phyloP scores from a whole-genome alignment of 2,888 invertebrate genomes.

The Phasia obesa region DNA sequence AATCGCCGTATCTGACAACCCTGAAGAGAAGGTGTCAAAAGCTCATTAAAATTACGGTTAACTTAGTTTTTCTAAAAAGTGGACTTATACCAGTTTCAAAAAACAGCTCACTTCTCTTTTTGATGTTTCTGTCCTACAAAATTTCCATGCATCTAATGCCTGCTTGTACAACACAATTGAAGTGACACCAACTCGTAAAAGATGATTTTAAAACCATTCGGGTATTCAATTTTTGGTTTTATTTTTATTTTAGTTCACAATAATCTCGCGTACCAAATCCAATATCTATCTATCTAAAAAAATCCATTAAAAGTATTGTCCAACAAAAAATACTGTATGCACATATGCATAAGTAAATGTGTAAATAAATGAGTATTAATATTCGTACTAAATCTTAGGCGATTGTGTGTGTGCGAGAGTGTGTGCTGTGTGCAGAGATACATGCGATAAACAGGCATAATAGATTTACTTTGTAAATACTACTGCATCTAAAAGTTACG shows the following conservation, averaged over 20 bases:
- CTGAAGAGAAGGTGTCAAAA: no score
- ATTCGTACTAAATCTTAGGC: slow-evolving; percentile 3
- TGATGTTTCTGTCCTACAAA: no score
- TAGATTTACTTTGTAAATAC: slow-evolving; percentile 4
- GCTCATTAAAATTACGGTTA: no score
- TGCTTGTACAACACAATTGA: slow-evolving; percentile 8
- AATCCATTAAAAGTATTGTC: slow-evolving; percentile 31
- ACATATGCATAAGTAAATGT: neutral
- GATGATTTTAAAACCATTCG: slow-evolving; percentile 17
- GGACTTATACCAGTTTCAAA: no score
- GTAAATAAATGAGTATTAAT: neutral
- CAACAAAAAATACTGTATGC: neutral
- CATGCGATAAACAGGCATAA: slow-evolving; percentile 25
- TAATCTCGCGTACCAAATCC: slow-evolving; percentile 27
- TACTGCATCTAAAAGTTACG: slow-evolving; percentile 15
- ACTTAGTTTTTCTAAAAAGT: no score
- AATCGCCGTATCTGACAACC: no score
- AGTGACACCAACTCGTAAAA: neutral
- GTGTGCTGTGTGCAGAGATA: neutral
- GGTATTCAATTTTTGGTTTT: neutral
- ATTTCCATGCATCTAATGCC: neutral
- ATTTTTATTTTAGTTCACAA: slow-evolving; percentile 27
- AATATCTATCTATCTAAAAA: slow-evolving; percentile 35
- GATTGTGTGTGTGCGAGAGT: neutral
- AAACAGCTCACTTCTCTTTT: no score